Evolutionary conservation across 2,113 vertebrate species (phyloP).

Genomic region (Accipiter cooperii): DNA sequence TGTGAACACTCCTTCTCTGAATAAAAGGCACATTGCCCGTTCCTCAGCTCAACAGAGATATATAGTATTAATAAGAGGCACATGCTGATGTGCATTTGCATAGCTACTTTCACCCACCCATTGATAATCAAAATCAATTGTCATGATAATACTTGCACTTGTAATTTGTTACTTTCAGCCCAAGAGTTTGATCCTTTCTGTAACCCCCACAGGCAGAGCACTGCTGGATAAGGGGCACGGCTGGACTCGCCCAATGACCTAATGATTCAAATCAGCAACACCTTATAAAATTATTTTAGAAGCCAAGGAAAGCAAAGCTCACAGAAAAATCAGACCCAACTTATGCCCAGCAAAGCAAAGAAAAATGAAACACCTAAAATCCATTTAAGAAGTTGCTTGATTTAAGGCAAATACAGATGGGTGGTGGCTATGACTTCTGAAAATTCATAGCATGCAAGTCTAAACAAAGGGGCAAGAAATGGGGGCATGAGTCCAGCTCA

Average conservation of each 20-base stretch:
- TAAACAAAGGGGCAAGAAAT: neutral
- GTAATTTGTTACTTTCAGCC: neutral
- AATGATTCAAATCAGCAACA: neutral
- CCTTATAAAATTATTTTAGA: neutral
- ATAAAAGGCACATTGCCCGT: neutral
- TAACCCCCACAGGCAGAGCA: neutral
- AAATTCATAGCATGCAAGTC: neutral
- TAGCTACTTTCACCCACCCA: neutral
- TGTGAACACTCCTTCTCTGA: neutral
- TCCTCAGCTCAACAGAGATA: neutral
- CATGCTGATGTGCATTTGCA: neutral
- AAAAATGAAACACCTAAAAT: neutral
- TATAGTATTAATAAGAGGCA: accelerated
- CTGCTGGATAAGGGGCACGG: neutral
- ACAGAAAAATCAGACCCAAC: neutral
- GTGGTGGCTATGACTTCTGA: neutral
- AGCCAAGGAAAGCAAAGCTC: neutral
- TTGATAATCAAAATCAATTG: neutral
- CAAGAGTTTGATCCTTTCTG: neutral
- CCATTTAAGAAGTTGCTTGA: neutral
- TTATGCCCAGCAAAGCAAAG: neutral
- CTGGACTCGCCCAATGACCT: neutral
- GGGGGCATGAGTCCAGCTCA: neutral
- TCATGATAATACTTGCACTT: neutral
- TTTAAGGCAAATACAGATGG: neutral